These are phyloP conservation scores for Hirudinaria manillensis DNA, from an alignment of 2,888 invertebrate species.

Conservation along the genomic window DNA sequence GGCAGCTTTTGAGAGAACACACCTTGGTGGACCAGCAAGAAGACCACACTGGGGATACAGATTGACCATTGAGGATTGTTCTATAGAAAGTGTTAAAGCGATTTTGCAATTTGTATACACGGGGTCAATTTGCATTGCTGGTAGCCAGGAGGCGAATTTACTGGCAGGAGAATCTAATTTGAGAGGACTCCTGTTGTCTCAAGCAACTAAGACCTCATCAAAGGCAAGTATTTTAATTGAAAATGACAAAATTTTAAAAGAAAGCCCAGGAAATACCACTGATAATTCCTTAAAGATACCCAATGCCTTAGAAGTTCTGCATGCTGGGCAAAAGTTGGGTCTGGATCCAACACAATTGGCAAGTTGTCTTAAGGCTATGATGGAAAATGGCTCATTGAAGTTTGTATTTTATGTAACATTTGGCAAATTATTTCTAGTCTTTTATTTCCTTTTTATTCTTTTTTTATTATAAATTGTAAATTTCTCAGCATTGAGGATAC, in stretches of 20 bases:
- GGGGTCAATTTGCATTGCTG: not conserved
- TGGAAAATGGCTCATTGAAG: conserved; percentile 13
- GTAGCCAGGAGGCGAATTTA: not conserved
- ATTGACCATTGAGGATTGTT: conserved; percentile 23
- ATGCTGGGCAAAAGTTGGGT: conserved; percentile 25
- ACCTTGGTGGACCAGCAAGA: not conserved
- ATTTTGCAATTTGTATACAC: conserved; percentile 28
- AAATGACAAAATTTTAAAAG: not conserved
- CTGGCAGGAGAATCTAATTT: not conserved
- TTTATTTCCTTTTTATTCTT: too few species aligned
- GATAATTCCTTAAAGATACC: not conserved
- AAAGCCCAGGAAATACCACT: too few species aligned
- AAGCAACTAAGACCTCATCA: not conserved
- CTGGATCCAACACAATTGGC: conserved; percentile 15
- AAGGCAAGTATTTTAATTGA: not conserved
- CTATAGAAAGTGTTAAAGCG: conserved; percentile 1
- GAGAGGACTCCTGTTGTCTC: not conserved
- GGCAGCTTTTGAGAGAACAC: conserved; percentile 22
- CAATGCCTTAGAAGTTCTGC: not conserved
- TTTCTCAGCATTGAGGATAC: conserved; percentile 23
- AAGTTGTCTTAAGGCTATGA: conserved; percentile 9
- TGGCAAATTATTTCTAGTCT: not conserved
- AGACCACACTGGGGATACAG: conserved; percentile 12
- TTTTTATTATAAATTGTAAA: too few species aligned
- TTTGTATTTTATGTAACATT: not conserved